These are phyloP conservation scores for Monodelphis domestica DNA, from an alignment of 2,797 vertebrate species.

Conservation along the genomic window DNA sequence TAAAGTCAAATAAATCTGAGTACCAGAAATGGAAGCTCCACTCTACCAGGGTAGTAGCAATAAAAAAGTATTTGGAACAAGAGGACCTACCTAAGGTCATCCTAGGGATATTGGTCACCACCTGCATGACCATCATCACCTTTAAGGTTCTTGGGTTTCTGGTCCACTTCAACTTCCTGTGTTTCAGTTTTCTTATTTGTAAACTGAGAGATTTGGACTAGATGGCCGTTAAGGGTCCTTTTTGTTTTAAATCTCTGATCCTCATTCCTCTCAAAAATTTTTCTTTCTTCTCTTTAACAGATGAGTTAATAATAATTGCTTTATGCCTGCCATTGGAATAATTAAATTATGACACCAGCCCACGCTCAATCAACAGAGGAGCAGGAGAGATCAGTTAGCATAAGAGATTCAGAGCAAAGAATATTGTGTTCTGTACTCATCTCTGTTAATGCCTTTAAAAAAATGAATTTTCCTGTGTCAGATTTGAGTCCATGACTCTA, in stretches of 20 bases:
- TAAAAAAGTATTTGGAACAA: not conserved
- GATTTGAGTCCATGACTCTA: not conserved
- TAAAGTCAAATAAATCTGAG: not conserved
- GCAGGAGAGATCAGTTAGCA: not conserved
- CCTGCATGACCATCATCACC: not conserved
- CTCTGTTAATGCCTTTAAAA: not conserved
- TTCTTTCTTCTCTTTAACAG: not conserved
- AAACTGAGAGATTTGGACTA: not conserved
- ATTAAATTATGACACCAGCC: slow-evolving; percentile 6
- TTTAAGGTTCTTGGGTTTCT: not conserved
- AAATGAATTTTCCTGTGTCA: not conserved
- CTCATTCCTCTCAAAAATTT: not conserved
- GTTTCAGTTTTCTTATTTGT: not conserved
- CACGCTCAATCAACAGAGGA: not conserved
- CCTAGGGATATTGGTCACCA: not conserved
- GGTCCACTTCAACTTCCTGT: not conserved
- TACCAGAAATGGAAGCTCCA: not conserved
- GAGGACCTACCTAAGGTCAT: not conserved
- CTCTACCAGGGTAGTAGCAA: not conserved
- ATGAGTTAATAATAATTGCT: slow-evolving; percentile 9
- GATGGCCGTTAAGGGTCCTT: not conserved
- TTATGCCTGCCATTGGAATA: not conserved
- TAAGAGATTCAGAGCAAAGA: not conserved
- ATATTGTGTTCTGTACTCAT: not conserved
- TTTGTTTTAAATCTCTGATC: not conserved